A percentile compares a stretch with the other conserved stretches of the same genome.
Evolutionary conservation across 2,888 invertebrate genomes (phyloP).

Genomic region (Rhimphoctona megacephalus): DNA sequence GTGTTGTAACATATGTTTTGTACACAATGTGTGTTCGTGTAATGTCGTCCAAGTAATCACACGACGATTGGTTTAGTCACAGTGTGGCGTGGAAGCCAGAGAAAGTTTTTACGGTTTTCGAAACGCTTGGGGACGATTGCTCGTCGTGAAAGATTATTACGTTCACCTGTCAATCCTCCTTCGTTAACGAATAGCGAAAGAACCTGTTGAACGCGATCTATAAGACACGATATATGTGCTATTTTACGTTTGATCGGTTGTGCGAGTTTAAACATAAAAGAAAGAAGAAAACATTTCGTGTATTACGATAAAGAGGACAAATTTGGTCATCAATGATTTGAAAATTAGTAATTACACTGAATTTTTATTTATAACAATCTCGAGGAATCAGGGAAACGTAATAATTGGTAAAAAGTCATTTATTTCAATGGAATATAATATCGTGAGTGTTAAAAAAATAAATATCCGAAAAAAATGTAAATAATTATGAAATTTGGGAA

Average conservation of each 20-base stretch:
- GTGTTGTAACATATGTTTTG: neutral
- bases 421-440: neutral
- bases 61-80: conserved; percentile 13
- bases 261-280: neutral
- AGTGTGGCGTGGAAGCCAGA: conserved; percentile 40
- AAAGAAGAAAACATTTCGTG: neutral
- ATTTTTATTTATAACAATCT: neutral
- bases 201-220: conserved; percentile 5
- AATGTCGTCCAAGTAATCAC: conserved; percentile 13
- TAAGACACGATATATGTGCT: conserved; percentile 1
- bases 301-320: neutral
- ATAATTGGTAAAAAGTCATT: neutral
- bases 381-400: neutral
- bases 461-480: neutral
- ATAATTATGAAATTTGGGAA: neutral
- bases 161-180: conserved; percentile 70
- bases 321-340: neutral
- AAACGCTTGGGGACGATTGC: conserved; percentile 56
- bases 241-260: neutral
- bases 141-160: conserved; percentile 66
- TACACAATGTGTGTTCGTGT: neutral
- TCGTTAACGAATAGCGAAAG: conserved; percentile 54
- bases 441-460: neutral
- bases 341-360: neutral
- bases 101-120: conserved; percentile 70